Base-by-base conservation (phyloP, 37 sponge, comb jelly and placozoan species). In the Agelas oroides region DNA sequence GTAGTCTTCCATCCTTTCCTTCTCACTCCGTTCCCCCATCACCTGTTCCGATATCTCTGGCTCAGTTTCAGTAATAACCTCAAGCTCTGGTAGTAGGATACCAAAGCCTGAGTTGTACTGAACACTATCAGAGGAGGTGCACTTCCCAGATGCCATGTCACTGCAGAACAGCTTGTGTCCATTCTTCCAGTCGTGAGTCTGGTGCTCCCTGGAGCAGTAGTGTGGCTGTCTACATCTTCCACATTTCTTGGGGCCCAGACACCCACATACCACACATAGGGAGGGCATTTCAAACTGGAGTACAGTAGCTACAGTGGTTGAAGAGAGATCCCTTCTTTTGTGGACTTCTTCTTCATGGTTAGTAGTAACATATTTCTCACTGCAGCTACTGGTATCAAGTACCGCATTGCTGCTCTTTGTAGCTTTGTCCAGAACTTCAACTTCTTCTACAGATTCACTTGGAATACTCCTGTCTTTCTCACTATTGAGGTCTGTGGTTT, bases 221-320 rank as follows among this genome's bases (percentile, higher is more conserved):
- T 72, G 40, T 0, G 53, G 81, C 18, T 5, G 15, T 25, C 34
- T 71, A 52, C 96, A 96, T 75, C 65, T 69, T 23, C 84, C 84
- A 69, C 96, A 96, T 17, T 56, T 67, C 65, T 87, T 90, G 30
- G 81, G 82, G 1, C 88, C 94, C 20, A 27, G 11, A 25, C 78
- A 81, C 14, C 96, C 96, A 87, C 96, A 96, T 71, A 93, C 88
- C 23, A 60, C 54, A 79, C 96, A 96, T 40, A 94, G 78, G n/a
- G 73, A 40, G 53, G 69, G 34, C 64, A 53, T 70, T 32, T 57
- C 53, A 37, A n/a, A 32, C 8, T 46, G 46, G 31, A 13, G 3
- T 61, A 5, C 62, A 61, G n/a, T 2, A 5, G 14, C 46, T 46
- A 8, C 6, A 3, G 46, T 46, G 46, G 46, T 3, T 46, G 46